Evolutionary conservation across 1,140 invertebrate species (phyloP), one percentile per base, ranked within the genome.

Genomic region (Himalopsyche phryganea): DNA sequence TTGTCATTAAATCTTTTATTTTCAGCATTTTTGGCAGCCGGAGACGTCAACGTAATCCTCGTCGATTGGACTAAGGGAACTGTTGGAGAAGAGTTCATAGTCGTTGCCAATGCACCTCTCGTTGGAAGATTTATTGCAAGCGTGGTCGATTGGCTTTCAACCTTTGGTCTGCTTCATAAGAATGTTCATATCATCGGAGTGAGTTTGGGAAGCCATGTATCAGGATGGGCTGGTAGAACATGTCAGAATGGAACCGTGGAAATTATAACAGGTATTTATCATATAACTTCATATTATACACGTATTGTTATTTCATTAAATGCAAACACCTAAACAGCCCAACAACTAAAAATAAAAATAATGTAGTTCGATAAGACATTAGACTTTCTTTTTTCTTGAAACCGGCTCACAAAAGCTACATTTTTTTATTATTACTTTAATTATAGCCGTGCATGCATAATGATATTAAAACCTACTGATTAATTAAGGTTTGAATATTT

Each of bases 181-280:
- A 78, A 82, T 58, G 76, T 92, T 17, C 94, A 96, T 68, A 64
- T 96, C 20, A 89, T 96, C 65, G 94, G 93, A 0, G 94, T 93
- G 72, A 89, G 86, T 57, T 72, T 90, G 50, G 94, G 94, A 0
- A 92, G 91, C 1, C 94, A 97, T 68, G 85, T 94, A 0, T 90
- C 92, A 0, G 94, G 92, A 1, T 93, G 93, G 67, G 87, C 90
- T 40, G 72, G 73, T 2, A 66, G 68, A 18, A 55, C 19, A 18
- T 54, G 46, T 38, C 4, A 49, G 35, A 20, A 33, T 15, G 51
- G 58, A 50, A 44, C 32, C 13, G 42, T 61, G n/a, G 51, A 38
- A 32, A 18, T 32, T 19, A 17, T 60, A 6, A 60, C 58, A 42
- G 58, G 58, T 54, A 48, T n/a, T n/a, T n/a, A n/a, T n/a, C n/a